Conservation (phyloP, 2,888 invertebrate genomes). For the Argyresthia goedartella region DNA sequence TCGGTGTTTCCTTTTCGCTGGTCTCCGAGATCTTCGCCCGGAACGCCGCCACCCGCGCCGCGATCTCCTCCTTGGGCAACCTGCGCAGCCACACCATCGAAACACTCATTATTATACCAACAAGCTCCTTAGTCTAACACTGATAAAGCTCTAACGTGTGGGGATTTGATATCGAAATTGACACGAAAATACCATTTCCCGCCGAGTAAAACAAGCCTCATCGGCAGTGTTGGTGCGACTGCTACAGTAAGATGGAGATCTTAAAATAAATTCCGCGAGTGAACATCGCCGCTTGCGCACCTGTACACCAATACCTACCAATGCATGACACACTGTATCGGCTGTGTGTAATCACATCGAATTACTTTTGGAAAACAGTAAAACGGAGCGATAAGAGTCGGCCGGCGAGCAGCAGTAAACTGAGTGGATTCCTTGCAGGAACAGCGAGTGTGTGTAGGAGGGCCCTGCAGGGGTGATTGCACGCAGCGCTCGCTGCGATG, state of each 20-base stretch:
- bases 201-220: constrained; percentile 1
- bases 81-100: constrained; percentile 73
- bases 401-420: constrained; percentile 24
- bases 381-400: constrained; percentile 43
- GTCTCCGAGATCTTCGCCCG: constrained; percentile 85
- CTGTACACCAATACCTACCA: constrained; percentile 42
- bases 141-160: constrained; percentile 3
- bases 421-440: constrained; percentile 17
- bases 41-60: constrained; percentile 88
- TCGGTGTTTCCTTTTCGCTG: constrained; percentile 67
- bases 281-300: constrained; percentile 18
- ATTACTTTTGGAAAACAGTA: constrained; percentile 63
- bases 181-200: constrained; percentile 3
- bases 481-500: constrained; percentile 24
- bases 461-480: constrained; percentile 15
- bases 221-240: constrained; percentile 1
- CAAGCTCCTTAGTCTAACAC: constrained; percentile 8
- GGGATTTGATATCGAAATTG: neutral
- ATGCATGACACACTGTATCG: constrained; percentile 47
- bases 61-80: constrained; percentile 87
- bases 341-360: constrained; percentile 37
- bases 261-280: constrained; percentile 32
- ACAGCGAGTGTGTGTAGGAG: constrained; percentile 1
- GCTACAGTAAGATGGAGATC: constrained; percentile 30
- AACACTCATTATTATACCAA: constrained; percentile 42